These are phyloP conservation scores for Yponomeuta malinellus DNA, from an alignment of 2,888 invertebrate genomes.

Conservation along the genomic window DNA sequence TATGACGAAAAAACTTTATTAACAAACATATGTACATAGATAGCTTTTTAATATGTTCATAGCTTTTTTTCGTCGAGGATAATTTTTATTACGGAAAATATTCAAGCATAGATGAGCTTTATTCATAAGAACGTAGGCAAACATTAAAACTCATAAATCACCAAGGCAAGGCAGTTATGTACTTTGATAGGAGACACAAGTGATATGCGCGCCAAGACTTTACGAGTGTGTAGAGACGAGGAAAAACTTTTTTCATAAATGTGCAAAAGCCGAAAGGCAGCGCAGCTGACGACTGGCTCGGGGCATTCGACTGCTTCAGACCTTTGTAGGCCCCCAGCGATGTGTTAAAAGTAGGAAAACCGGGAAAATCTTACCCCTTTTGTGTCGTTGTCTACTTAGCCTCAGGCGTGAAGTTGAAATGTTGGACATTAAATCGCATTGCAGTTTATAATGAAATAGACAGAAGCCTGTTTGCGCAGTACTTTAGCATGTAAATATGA, in stretches of 20 bases:
- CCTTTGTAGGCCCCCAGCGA: slow-evolving; percentile 44
- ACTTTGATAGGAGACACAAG: slow-evolving; percentile 24
- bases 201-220: slow-evolving; percentile 24
- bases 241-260: slow-evolving; percentile 72
- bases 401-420: slow-evolving; percentile 48
- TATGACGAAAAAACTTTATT: too few relatives aligned
- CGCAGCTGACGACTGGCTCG: slow-evolving; percentile 67
- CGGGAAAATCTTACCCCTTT: slow-evolving; percentile 39
- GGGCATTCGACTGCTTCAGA: slow-evolving; percentile 49
- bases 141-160: background rate
- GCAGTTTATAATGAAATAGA: background rate
- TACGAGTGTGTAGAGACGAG: slow-evolving; percentile 29
- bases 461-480: background rate
- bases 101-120: too few relatives aligned
- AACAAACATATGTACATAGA: too few relatives aligned
- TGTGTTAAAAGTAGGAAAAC: slow-evolving; percentile 66
- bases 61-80: too few relatives aligned
- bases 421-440: slow-evolving; percentile 21
- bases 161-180: slow-evolving; percentile 28
- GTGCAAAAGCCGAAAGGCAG: slow-evolving; percentile 46
- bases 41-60: too few relatives aligned
- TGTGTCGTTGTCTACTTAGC: slow-evolving; percentile 57
- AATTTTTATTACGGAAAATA: too few relatives aligned
- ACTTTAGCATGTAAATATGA: background rate
- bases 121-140: too few relatives aligned